Percentiles rank a stretch among this genome's conserved stretches.
These are phyloP conservation scores for Neodontobutis hainanensis DNA, from an alignment of 2,113 vertebrate genomes.

Conservation along the genomic window DNA sequence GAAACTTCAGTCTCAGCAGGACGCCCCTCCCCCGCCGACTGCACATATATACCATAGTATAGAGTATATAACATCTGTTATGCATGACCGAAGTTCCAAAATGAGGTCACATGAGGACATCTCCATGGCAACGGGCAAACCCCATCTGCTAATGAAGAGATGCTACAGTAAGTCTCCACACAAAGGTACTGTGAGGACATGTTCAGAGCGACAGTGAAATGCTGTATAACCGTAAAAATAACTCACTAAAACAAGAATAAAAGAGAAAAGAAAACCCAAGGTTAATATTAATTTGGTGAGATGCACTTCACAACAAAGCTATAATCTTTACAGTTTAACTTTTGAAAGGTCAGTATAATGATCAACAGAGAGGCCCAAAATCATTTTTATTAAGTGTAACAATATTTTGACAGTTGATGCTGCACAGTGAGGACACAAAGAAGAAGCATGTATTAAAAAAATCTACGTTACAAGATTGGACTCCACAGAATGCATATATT, in stretches of 20 bases:
- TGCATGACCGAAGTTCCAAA: slow-evolving; percentile 9
- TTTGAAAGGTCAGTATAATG: not conserved
- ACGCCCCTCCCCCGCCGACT: not conserved
- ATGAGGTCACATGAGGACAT: slow-evolving; percentile 9
- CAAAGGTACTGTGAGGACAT: slow-evolving; percentile 4
- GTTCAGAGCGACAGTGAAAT: too few relatives aligned
- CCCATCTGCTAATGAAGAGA: slow-evolving; percentile 10
- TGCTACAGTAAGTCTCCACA: not conserved
- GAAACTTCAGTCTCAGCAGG: not conserved
- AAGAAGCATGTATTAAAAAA: too few relatives aligned
- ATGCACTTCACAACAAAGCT: slow-evolving; percentile 1
- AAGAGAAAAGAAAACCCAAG: not conserved
- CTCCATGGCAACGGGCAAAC: slow-evolving; percentile 6
- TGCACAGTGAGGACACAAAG: too few relatives aligned
- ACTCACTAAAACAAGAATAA: not conserved
- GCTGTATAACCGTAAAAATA: not conserved
- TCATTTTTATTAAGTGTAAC: not conserved
- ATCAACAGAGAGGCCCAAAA: not conserved
- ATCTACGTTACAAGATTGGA: too few relatives aligned
- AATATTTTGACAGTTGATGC: not conserved
- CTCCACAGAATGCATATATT: too few relatives aligned
- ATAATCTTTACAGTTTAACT: not conserved
- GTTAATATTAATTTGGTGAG: slow-evolving; percentile 1
- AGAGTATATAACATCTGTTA: slow-evolving; percentile 9
- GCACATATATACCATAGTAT: not conserved